phyloP scores from a whole-genome alignment of 2,888 invertebrate genomes.

The Cancer borealis region DNA sequence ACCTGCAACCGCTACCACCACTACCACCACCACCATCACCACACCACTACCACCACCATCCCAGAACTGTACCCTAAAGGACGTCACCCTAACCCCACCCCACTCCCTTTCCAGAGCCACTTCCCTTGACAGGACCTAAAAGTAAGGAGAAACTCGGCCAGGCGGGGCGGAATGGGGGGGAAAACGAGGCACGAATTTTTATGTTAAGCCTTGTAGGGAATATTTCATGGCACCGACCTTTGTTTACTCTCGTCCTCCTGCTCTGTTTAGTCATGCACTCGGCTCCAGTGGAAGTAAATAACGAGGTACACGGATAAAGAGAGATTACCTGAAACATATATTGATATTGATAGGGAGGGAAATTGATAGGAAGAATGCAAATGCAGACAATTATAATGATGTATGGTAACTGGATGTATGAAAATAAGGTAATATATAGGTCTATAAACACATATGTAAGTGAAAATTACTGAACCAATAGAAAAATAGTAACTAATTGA shows the following conservation, averaged over 20 bases:
- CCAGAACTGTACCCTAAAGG: not conserved
- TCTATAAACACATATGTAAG: no score
- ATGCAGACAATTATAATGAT: no score
- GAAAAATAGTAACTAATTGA: no score
- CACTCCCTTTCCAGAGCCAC: not conserved
- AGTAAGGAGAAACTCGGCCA: slow-evolving; percentile 14
- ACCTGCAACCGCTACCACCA: not conserved
- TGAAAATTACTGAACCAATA: no score
- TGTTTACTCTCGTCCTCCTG: not conserved
- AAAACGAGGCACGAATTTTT: not conserved
- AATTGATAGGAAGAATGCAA: no score
- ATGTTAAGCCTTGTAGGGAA: not conserved
- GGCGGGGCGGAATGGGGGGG: not conserved
- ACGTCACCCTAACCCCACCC: not conserved
- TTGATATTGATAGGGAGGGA: no score
- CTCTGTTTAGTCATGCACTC: not conserved
- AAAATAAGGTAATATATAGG: no score
- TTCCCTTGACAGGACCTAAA: not conserved
- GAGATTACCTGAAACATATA: no score
- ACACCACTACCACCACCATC: not conserved
- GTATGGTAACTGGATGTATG: no score
- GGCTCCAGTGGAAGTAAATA: not conserved
- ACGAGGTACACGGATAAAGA: not conserved
- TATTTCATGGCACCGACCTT: not conserved
- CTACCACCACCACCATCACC: not conserved